Evolutionary conservation across 1,140 invertebrate genomes (phyloP), one percentile per base, ranked within the genome.

Genomic region (Nomia melanderi): DNA sequence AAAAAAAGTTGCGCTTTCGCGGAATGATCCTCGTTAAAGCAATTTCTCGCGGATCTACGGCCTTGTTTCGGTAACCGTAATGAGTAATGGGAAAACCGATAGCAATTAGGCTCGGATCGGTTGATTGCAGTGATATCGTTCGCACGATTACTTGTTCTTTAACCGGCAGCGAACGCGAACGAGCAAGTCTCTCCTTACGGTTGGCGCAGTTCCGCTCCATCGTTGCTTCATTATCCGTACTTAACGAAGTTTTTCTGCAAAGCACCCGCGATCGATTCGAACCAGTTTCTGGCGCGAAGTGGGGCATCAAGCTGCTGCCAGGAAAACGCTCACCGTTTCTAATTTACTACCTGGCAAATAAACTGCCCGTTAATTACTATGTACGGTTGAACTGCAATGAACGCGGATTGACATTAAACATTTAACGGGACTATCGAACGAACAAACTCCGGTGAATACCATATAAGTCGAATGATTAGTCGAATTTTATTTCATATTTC

Each of bases 181-280:
- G 12, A 44, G 41, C 41, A 17, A 44, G 41, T 44, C 14, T 31
- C 33, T 27, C 27, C 36, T 39, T 71, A 14, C 59, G 12, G 39
- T 67, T 62, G 76, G 23, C 76, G 76, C 69, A 54, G 67, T 78
- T 77, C 60, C 69, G 65, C 65, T 36, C 41, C 59, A 64, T 71
- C 76, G 69, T 78, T 73, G 69, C 76, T 73, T 78, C 76, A 62
- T 78, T 78, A 78, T 76, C 72, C 72, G 72, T 36, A 64, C 62
- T 76, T 79, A 79, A 75, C 77, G 77, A 79, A 76, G 57, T 41
- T 76, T 75, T 67, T 75, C 63, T 63, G 62, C 72, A 59, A 56
- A 75, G 39, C 53, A 33, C 63, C 63, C 27, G 17, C 77, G 62
- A 74, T 75, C 77, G 62, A 79, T 75, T 65, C 66, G 44, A 39